Base-by-base conservation (phyloP, 2,888 invertebrate genomes). In the Ochropacha duplaris region DNA sequence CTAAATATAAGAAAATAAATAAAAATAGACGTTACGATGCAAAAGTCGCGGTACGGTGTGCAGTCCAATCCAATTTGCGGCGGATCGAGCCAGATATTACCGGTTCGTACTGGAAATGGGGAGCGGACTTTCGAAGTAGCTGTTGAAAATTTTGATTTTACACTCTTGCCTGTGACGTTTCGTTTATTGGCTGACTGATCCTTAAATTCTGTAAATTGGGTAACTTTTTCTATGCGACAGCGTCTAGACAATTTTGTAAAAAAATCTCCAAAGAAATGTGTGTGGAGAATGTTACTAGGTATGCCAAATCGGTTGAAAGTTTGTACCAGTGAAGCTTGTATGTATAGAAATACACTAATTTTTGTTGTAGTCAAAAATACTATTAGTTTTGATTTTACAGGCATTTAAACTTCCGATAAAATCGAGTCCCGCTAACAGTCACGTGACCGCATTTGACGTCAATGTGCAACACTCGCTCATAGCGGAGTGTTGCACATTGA, bases 41-140 rank as follows among this genome's bases (percentile, higher is more conserved):
- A 83, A 82, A 76, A 80, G 78, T 79, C 74, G 76, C 66, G 64
- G 67, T 66, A 67, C 73, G 68, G 5, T n/a, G 71, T 74, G 72
- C 78, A 74, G 78, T 74, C 78, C 83, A 83, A 88, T 88, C 83
- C 86, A 86, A 86, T 88, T 87, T 84, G 81, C 66, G 74, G 79
- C 77, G 79, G 83, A 79, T 82, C 78, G 69, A 75, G 71, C 74
- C 80, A 79, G 82, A 84, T 83, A 83, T 84, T 79, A 82, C 79
- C 70, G 71, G 81, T 78, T 81, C 73, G 71, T 63, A 28, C 61
- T 65, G 66, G 60, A 54, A 58, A 64, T 49, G 56, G 50, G 52
- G 31, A 54, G 49, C 24, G 61, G 55, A 57, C 56, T 50, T 50
- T 55, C 26, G 59, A 61, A 66, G 55, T 67, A 64, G 58, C 56